A percentile compares a stretch with the other conserved stretches of the same genome.
These are phyloP conservation scores for Drosophila melanosoma DNA, from an alignment of 2,888 invertebrate genomes.

Conservation along the genomic window DNA sequence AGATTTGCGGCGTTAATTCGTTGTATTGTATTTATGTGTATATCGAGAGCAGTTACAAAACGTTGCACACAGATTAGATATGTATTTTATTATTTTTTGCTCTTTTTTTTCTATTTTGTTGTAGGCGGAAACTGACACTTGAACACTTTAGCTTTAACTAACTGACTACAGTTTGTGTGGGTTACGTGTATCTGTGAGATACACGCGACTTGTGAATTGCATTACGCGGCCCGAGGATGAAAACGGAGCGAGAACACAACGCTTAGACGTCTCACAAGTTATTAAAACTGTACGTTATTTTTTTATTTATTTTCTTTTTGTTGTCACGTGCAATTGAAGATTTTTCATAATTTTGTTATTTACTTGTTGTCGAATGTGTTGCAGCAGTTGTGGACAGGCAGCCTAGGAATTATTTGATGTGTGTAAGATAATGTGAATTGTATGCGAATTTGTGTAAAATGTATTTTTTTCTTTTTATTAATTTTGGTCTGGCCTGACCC, in stretches of 20 bases:
- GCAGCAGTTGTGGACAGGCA: slow-evolving; percentile 50
- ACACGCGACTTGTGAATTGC: slow-evolving; percentile 35
- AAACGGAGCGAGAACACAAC: slow-evolving; percentile 6
- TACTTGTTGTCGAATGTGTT: slow-evolving; percentile 30
- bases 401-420: slow-evolving; percentile 43
- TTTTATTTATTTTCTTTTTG: slow-evolving; percentile 14
- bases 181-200: slow-evolving; percentile 49
- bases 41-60: slow-evolving; percentile 35
- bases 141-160: slow-evolving; percentile 40
- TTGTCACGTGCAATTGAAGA: slow-evolving; percentile 46
- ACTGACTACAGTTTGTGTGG: slow-evolving; percentile 21
- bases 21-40: slow-evolving; percentile 20
- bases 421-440: slow-evolving; percentile 24
- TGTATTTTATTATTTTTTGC: slow-evolving; percentile 1
- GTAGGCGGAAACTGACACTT: slow-evolving; percentile 71
- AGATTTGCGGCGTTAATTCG: slow-evolving; percentile 27
- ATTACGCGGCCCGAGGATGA: slow-evolving; percentile 45
- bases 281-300: slow-evolving; percentile 29
- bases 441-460: slow-evolving; percentile 27
- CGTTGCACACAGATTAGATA: slow-evolving; percentile 34
- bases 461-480: slow-evolving; percentile 29
- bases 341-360: slow-evolving; percentile 21
- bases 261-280: slow-evolving; percentile 8
- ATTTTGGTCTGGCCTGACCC: slow-evolving; percentile 72
- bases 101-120: slow-evolving; percentile 10